Evolutionary conservation across 2,797 vertebrate species (phyloP), one percentile per base, ranked within the genome.

Genomic region (Danionella dracula): DNA sequence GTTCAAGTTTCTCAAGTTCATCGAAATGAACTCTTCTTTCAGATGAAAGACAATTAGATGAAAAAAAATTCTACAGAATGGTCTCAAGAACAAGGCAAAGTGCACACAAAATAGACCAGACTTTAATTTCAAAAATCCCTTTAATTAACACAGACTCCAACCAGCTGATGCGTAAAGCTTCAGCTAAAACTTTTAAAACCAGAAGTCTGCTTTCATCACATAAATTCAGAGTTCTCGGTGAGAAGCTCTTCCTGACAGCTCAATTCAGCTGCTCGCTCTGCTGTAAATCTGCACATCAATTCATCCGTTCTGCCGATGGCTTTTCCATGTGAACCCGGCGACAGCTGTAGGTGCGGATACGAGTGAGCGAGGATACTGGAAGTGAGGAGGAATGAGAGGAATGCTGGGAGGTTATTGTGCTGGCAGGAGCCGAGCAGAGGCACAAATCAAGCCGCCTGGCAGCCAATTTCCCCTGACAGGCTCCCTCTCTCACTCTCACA

Each of bases 401-500:
- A 88, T 85, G 85, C 80, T 80, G 78, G 78, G 77, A 85, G 80
- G 79, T 78, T 81, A 78, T 73, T 76, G 59, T 74, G 68, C 46
- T 61, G 66, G 65, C 42, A 72, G 58, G 51, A 56, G 64, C 10
- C 16, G 42, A 56, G 57, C 29, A 31, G 59, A 71, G 73, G 73
- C 85, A 83, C 83, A 88, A 86, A 90, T 88, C 85, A 82, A 72
- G 82, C 78, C 75, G 81, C 76, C 80, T 74, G 79, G 81, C 32
- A 66, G 83, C 80, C 83, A 86, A 83, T 87, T 86, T 84, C 80
- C 79, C 78, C 71, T 75, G 85, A 84, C 82, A 82, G 84, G 56
- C 4, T 9, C 10, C 40, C 17, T 40, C 40, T 40, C 48, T 9
- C 59, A 23, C 13, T 66, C 50, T 51, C 53, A 45, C 44, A 8